phyloP scores from a whole-genome alignment of 1,140 invertebrate species.

The Druon quercuslanigerum region DNA sequence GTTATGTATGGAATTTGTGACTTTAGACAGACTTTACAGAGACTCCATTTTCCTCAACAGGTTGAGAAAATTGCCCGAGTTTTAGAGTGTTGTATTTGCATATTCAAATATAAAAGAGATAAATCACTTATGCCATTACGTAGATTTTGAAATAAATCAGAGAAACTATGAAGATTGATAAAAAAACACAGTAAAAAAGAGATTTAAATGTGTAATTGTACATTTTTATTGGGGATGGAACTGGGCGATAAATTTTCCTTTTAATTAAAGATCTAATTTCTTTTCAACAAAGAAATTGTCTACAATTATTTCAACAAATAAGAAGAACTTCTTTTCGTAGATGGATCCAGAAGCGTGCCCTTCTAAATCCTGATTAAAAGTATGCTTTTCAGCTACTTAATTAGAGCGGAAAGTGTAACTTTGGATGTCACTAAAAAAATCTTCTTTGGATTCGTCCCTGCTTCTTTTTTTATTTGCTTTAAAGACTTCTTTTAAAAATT shows the following conservation, averaged over 20 bases:
- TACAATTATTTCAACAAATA: too few species aligned
- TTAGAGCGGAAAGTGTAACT: too few species aligned
- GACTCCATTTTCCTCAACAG: neutral
- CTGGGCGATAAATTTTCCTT: neutral
- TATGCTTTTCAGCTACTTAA: too few species aligned
- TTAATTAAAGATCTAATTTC: neutral
- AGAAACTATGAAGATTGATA: neutral
- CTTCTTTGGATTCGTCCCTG: too few species aligned
- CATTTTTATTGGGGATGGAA: neutral
- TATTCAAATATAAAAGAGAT: neutral
- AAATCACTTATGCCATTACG: neutral
- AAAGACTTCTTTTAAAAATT: too few species aligned
- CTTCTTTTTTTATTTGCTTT: too few species aligned
- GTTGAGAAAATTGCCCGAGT: conserved; percentile 3
- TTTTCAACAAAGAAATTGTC: too few species aligned
- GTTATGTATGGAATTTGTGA: conserved; percentile 17
- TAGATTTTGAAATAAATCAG: neutral
- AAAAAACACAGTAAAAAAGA: neutral
- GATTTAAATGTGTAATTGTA: neutral
- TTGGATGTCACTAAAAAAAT: too few species aligned
- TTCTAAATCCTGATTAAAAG: too few species aligned
- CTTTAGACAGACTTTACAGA: neutral
- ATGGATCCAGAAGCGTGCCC: too few species aligned
- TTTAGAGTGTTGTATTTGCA: neutral
- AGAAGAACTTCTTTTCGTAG: too few species aligned